A percentile compares a stretch with the other conserved stretches of the same genome.
Conservation (phyloP, 1,140 invertebrate genomes). For the Zophobas morio region DNA sequence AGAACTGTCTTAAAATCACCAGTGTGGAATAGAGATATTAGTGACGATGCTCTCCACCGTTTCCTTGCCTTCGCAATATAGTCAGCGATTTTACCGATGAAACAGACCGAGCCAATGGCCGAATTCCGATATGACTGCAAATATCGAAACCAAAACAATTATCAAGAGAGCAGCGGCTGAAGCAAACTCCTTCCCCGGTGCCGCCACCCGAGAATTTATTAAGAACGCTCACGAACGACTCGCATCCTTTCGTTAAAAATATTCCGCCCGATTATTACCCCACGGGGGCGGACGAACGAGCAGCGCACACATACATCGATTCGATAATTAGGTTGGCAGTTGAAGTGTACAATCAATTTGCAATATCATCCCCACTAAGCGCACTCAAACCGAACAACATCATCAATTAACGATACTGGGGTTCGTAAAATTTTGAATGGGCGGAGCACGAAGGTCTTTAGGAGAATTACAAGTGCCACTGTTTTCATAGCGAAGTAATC, state of each 20-base stretch:
- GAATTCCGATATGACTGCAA: constrained; percentile 36
- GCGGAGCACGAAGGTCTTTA: no score
- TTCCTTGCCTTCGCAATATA: constrained; percentile 43
- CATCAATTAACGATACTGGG: no score
- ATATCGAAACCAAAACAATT: constrained; percentile 45
- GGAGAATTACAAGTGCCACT: not conserved
- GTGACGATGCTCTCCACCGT: constrained; percentile 46
- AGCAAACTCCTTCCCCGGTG: constrained; percentile 11
- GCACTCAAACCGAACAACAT: no score
- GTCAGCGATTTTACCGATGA: constrained; percentile 46
- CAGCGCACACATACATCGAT: no score
- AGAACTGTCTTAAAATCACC: constrained; percentile 48
- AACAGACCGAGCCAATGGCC: constrained; percentile 40
- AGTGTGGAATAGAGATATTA: constrained; percentile 48
- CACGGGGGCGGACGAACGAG: no score
- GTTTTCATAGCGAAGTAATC: constrained; percentile 12
- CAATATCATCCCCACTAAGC: not conserved
- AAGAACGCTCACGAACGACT: not conserved
- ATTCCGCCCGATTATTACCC: not conserved
- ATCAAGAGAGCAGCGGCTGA: constrained; percentile 11
- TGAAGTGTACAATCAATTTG: not conserved
- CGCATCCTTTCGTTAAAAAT: not conserved
- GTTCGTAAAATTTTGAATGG: no score
- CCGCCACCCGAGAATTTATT: constrained; percentile 11
- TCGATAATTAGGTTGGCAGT: no score